These are phyloP conservation scores for Tylochromis polylepis DNA, from an alignment of 2,113 vertebrate genomes.

Conservation along the genomic window DNA sequence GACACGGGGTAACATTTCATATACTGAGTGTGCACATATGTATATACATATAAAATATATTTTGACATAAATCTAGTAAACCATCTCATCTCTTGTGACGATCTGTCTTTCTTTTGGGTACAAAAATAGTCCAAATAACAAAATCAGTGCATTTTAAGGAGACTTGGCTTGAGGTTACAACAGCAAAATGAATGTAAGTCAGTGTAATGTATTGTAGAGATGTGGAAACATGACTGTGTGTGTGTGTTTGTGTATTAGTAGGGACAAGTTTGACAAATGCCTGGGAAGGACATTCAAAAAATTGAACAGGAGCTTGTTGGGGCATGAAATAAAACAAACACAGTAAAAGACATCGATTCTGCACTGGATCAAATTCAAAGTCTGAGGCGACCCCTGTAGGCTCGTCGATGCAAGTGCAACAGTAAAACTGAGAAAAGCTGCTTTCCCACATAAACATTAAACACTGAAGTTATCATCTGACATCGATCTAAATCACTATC, in stretches of 20 bases:
- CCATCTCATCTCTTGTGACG: not conserved
- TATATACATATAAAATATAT: not conserved
- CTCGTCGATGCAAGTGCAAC: not conserved
- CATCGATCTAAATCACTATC: not conserved
- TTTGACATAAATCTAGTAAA: not conserved
- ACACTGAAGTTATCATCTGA: not conserved
- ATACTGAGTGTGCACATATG: not conserved
- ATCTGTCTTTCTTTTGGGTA: not conserved
- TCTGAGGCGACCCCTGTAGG: slow-evolving; percentile 58
- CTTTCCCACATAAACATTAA: not conserved
- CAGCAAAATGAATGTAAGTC: not conserved
- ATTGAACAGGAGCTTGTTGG: not conserved
- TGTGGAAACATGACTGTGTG: not conserved
- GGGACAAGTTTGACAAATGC: not conserved
- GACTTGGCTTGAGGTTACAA: not conserved
- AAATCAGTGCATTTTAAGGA: not conserved
- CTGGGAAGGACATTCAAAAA: not conserved
- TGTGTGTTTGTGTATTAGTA: not conserved
- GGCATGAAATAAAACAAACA: not conserved
- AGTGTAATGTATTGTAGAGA: not conserved
- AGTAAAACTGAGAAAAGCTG: not conserved
- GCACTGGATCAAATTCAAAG: slow-evolving; percentile 16
- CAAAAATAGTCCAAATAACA: not conserved
- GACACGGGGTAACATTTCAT: not conserved
- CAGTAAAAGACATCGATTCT: not conserved